Base-by-base conservation (phyloP, 2,113 vertebrate genomes). In the Regulus satrapa region DNA sequence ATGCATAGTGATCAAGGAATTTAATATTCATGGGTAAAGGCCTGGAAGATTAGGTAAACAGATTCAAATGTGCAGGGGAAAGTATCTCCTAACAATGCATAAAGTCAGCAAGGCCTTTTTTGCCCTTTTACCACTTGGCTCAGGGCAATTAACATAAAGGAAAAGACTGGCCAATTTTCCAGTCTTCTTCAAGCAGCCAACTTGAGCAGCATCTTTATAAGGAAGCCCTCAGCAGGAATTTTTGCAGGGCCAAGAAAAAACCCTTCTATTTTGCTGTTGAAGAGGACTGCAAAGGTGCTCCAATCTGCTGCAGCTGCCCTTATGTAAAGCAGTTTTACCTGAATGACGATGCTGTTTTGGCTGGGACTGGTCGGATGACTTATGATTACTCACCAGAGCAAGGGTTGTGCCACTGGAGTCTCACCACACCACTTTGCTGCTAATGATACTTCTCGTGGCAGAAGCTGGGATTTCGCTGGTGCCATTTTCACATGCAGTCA, bases 1-100 rank as follows among this genome's bases (percentile, higher is more conserved):
- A 94, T 96, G 95, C 94, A 96, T 96, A 96, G 94, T 92, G 93
- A 97, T 96, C 85, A 81, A 90, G 88, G 85, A 93, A 96, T 93
- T 97, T 97, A 89, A 96, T 96, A 96, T 97, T 96, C 82, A 97
- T 92, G 72, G 82, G 1, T 83, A 67, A 84, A 94, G 90, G 68
- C 72, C 90, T 90, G 75, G 79, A 93, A 92, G 95, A 95, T 96
- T 88, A 94, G 81, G 93, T 94, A 96, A 96, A 94, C 68, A 88
- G 88, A 92, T 93, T 93, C 68, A 93, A 31, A 95, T 88, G 90
- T 92, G 85, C 88, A 85, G 84, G 61, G 55, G 63, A 94, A 80
- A 71, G 94, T 95, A 86, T 97, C 92, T 96, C 49, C 68, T 97
- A 86, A 88, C 96, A 91, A 81, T 95, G 93, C 92, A 96, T 96